Conservation (phyloP, 37 sponge, comb jelly and placozoan species). For the Beroe ovata region DNA sequence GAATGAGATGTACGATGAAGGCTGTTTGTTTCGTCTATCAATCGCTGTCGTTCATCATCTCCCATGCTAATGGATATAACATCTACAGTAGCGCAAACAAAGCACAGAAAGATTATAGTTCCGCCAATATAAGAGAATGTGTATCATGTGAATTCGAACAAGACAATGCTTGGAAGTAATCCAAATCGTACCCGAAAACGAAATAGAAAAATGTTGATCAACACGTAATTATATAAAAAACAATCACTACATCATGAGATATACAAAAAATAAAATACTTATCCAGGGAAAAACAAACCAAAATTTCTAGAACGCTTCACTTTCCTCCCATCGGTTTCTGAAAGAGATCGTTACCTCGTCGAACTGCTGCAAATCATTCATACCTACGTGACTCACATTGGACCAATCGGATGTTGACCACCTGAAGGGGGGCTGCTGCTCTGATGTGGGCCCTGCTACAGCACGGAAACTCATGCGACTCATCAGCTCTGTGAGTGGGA, state of each 20-base stretch:
- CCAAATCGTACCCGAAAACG: too few species aligned
- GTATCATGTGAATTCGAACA: too few species aligned
- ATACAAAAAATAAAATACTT: neutral
- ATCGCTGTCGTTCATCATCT: neutral
- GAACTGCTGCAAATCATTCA: constrained; percentile 87
- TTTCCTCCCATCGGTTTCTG: neutral
- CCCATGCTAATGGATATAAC: neutral
- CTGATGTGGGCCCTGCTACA: constrained; percentile 86
- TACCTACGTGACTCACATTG: constrained; percentile 76
- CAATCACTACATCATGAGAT: neutral
- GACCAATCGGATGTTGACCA: constrained; percentile 87
- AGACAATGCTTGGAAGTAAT: neutral
- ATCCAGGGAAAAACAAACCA: neutral
- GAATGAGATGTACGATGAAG: neutral
- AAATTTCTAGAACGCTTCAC: neutral
- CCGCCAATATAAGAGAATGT: too few species aligned
- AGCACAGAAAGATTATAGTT: too few species aligned
- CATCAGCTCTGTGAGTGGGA: constrained; percentile 34
- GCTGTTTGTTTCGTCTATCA: neutral
- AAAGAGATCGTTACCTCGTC: constrained; percentile 64
- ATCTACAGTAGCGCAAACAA: neutral
- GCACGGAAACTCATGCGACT: constrained; percentile 68
- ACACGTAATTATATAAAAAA: too few species aligned
- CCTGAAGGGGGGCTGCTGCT: constrained; percentile 88
- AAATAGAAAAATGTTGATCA: neutral